Base-by-base conservation (phyloP, 2,888 invertebrate genomes). In the Plusia festucae region DNA sequence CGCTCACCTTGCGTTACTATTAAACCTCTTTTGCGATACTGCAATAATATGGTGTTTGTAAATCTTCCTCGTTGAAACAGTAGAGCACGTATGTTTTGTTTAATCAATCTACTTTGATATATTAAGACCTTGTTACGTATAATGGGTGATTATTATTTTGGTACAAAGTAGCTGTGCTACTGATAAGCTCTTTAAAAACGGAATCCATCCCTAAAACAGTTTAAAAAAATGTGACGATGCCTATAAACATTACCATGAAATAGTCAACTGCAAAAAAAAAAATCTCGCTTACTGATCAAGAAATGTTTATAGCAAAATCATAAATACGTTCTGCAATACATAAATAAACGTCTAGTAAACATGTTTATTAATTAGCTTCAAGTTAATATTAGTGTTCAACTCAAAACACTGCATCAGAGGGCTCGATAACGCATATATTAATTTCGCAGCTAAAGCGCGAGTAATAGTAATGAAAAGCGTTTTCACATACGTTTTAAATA, bases 1-100 rank as follows among this genome's bases (percentile, higher is more conserved):
- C 85, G 89, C 87, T 90, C 91, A 92, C 92, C 90, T 93, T 88
- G 83, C 86, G 85, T 83, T 81, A 87, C 90, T 91, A 90, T 91
- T 91, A 90, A 90, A 89, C 88, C 81, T 82, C 85, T 85, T 88
- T 84, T 85, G 87, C 88, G 83, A 88, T 90, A 89, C 88, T 82
- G 72, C 82, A 76, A 79, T n/a, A n/a, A n/a, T 82, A 81, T 84
- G 83, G 80, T 85, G 84, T 84, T 82, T 84, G 77, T 83, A 76
- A 82, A 82, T 84, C 80, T 79, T 67, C 68, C 54, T 54, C 65
- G 66, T 56, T 63, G 57, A 49, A 68, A 61, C 63, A 65, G 49
- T 54, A 22, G 15, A 27, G 53, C 64, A 68, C 65, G 73, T 70
- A 57, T 65, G 60, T 70, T 60, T 60, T 70, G 68, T 73, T 53